Conservation (phyloP, 2,797 vertebrate species). For the Urocyon cinereoargenteus region DNA sequence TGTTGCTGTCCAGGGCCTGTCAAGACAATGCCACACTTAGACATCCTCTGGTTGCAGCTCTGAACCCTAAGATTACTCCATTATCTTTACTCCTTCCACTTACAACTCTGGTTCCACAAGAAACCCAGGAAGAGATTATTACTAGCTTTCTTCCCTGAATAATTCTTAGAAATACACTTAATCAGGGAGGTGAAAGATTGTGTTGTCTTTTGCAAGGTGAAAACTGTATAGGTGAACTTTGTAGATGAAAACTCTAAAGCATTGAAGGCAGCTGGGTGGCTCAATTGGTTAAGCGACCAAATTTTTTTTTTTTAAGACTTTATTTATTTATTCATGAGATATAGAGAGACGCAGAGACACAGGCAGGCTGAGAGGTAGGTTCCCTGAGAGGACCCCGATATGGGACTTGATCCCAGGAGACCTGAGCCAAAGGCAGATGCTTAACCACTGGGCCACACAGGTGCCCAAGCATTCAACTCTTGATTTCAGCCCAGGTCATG, state of each 20-base stretch:
- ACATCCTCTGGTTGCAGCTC: not conserved
- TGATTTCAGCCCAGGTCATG: not conserved
- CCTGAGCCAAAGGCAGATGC: too few relatives aligned
- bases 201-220: not conserved
- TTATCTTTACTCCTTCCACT: not conserved
- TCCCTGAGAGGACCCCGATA: too few relatives aligned
- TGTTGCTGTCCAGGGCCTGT: not conserved
- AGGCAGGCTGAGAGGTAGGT: too few relatives aligned
- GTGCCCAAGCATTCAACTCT: not conserved
- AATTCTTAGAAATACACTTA: not conserved
- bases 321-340: too few relatives aligned
- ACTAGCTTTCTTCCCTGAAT: not conserved
- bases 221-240: not conserved
- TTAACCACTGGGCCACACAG: too few relatives aligned
- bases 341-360: too few relatives aligned
- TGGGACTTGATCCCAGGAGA: too few relatives aligned
- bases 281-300: not conserved
- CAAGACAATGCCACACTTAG: not conserved
- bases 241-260: not conserved
- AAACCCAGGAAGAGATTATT: not conserved
- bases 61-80: not conserved
- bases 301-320: too few relatives aligned
- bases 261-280: not conserved
- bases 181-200: not conserved
- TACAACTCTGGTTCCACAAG: not conserved